Conservation (phyloP, 2,888 invertebrate genomes). For the Lymantria dispar region DNA sequence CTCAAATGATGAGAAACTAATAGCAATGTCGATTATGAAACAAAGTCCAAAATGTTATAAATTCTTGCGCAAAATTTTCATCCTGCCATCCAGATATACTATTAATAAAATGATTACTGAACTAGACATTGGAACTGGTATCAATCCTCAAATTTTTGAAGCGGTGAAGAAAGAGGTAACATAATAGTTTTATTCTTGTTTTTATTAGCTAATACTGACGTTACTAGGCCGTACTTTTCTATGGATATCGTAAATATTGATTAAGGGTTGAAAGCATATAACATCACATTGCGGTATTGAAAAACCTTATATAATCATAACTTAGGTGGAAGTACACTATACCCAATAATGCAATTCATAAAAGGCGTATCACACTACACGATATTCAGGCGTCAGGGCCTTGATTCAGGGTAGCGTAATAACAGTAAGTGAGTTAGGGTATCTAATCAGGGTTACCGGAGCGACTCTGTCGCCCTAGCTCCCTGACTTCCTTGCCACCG, state of each 20-base stretch:
- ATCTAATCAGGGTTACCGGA: too few species aligned
- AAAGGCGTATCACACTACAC: too few species aligned
- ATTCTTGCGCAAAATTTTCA: background rate
- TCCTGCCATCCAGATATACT: background rate
- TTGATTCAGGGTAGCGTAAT: too few species aligned
- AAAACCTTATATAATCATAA: background rate
- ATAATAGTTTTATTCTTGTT: too few species aligned
- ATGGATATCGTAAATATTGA: background rate
- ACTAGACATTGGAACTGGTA: background rate
- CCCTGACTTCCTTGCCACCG: too few species aligned
- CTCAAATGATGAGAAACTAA: background rate
- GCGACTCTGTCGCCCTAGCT: too few species aligned
- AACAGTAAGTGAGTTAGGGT: too few species aligned
- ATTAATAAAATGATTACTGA: background rate
- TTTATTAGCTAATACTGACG: too few species aligned
- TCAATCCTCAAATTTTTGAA: background rate
- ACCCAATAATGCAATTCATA: too few species aligned
- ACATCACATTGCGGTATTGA: background rate
- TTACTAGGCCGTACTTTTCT: background rate
- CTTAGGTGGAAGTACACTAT: too few species aligned
- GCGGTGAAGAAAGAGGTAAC: background rate
- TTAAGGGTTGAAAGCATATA: background rate
- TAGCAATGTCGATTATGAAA: background rate
- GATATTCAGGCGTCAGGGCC: too few species aligned
- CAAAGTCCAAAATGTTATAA: background rate